Base-by-base conservation (phyloP, 2,888 invertebrate species). In the Epiperipatus broadwayi region DNA sequence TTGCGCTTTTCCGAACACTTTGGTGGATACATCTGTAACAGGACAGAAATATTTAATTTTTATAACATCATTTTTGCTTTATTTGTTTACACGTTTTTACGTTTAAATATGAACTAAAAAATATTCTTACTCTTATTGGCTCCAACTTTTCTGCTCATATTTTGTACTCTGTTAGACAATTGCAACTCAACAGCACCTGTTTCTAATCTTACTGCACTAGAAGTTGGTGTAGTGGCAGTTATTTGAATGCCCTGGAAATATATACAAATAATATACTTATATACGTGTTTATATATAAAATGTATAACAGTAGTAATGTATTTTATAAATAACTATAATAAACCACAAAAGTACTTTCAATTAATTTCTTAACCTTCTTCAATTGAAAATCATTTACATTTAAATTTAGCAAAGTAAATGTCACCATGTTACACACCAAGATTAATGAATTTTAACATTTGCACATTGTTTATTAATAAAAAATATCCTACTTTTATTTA, bases 171-270 rank as follows among this genome's bases (percentile, higher is more conserved):
- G 63, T 93, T 93, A 4, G 89, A 89, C 39, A 93, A 64, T 61
- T 89, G 83, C 52, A 93, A 70, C 56, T 91, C 85, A 3, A 95
- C 75, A 0, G 78, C 78, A 28, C 89, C 91, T 1, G 95, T 93
- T 63, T 95, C 93, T 41, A 97, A 68, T 3, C 95, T 72, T 14
- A 97, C 87, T 0, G 95, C 95, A 3, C 84, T 91, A 54, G 80
- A 84, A 34, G 93, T 91, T 0, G 95, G 95, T 0, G 97, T 97
- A 0, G 95, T 93, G 1, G 95, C 95, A 0, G 95, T 97, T 41
- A 97, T 66, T 59, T 95, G 93, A 44, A 97, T 85, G 39, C 93
- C 75, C 69, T 78, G 61, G 5, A 53, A 50, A 33, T 44, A 31
- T 46, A 37, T 20, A 14, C 31, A 19, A 34, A 35, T 20, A 21